Evolutionary conservation across 2,888 invertebrate genomes (phyloP).

Genomic region (Anagyrus pseudococci): DNA sequence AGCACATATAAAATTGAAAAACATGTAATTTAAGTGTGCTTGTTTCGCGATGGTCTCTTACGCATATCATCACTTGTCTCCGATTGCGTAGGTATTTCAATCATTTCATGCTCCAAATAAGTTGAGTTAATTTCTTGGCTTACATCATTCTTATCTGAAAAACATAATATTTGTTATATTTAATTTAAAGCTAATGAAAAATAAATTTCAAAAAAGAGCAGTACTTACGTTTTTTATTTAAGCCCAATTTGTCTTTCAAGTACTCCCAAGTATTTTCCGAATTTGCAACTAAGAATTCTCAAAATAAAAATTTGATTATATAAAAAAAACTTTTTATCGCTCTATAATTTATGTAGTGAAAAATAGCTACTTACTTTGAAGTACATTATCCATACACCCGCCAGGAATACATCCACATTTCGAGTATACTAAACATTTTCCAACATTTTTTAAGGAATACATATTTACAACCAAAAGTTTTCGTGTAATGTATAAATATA

Average conservation of each 20-base stretch:
- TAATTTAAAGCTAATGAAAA: constrained; percentile 1
- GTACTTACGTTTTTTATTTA: constrained; percentile 29
- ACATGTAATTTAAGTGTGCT: no score
- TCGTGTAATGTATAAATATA: constrained; percentile 9
- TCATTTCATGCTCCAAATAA: constrained; percentile 10
- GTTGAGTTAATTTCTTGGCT: constrained; percentile 5
- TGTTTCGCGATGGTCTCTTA: no score
- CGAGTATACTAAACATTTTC: constrained; percentile 18
- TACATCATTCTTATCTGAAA: constrained; percentile 3
- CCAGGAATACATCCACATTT: constrained; percentile 29
- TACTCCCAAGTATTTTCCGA: constrained; percentile 25
- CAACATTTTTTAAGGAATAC: constrained; percentile 7
- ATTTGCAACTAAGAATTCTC: constrained; percentile 9
- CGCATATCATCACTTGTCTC: constrained; percentile 33
- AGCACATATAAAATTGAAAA: no score
- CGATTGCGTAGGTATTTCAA: constrained; percentile 19
- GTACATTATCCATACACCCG: constrained; percentile 8
- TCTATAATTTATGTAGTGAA: neutral
- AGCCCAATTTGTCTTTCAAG: constrained; percentile 38
- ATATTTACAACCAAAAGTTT: constrained; percentile 1
- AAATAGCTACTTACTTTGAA: constrained; percentile 12
- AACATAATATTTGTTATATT: neutral
- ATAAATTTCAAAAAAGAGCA: neutral
- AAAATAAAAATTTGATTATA: neutral
- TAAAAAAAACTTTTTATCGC: neutral